These are phyloP conservation scores for Pemphredon lugubris DNA, from an alignment of 2,888 invertebrate species.

Conservation along the genomic window DNA sequence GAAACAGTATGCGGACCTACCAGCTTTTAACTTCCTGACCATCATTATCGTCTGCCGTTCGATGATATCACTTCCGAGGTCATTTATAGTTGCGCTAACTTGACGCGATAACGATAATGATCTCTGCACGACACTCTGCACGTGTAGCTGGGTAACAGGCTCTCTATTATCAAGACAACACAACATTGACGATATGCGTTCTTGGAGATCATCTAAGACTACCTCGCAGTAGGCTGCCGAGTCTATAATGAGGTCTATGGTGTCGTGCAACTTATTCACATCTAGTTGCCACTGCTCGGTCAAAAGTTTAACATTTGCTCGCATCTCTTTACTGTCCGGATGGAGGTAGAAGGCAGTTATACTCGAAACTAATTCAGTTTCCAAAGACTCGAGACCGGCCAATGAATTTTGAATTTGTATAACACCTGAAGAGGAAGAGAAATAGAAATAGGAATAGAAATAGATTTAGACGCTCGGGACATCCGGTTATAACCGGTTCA, in stretches of 20 bases:
- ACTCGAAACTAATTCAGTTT: constrained; percentile 86
- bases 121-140: constrained; percentile 74
- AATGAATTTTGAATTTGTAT: constrained; percentile 85
- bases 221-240: constrained; percentile 87
- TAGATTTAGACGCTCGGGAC: too few species aligned
- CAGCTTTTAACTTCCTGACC: constrained; percentile 77
- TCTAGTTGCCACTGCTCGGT: constrained; percentile 84
- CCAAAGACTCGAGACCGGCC: constrained; percentile 86
- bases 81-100: constrained; percentile 73
- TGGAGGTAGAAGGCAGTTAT: constrained; percentile 81
- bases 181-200: constrained; percentile 70
- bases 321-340: constrained; percentile 82
- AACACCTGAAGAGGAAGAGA: constrained; percentile 84
- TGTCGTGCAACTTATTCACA: constrained; percentile 83
- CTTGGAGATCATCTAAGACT: constrained; percentile 77
- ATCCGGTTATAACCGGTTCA: background rate
- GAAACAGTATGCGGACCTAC: too few species aligned
- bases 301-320: constrained; percentile 82
- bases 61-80: constrained; percentile 76
- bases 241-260: constrained; percentile 86
- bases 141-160: constrained; percentile 71
- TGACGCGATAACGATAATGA: constrained; percentile 74
- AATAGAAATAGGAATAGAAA: too few species aligned
- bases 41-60: constrained; percentile 76
- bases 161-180: constrained; percentile 75